Percentiles rank a stretch among this genome's conserved stretches.
Evolutionary conservation across 2,113 vertebrate species (phyloP).

Genomic region (Entelurus aequoreus): DNA sequence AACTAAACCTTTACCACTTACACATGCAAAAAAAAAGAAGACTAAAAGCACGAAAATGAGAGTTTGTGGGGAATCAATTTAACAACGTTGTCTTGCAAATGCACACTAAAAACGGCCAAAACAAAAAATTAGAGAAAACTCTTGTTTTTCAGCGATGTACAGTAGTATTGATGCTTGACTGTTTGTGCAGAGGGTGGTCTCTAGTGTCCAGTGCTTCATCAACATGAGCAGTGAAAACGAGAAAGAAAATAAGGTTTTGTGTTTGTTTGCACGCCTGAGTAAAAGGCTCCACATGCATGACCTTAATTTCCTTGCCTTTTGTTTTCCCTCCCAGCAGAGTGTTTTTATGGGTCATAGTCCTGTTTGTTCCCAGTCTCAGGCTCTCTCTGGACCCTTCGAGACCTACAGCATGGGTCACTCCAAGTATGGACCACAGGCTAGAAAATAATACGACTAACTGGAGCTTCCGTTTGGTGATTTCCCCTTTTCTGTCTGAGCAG

Average conservation of each 20-base stretch:
- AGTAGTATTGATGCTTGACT: no score
- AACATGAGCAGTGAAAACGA: neutral
- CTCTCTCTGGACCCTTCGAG: slow-evolving; percentile 30
- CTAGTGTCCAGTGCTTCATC: neutral
- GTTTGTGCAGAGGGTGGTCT: neutral
- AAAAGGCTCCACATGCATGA: slow-evolving; percentile 15
- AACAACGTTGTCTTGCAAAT: no score
- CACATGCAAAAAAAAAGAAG: no score
- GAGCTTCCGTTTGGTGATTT: slow-evolving; percentile 37
- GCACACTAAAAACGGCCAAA: no score
- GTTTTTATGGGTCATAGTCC: slow-evolving; percentile 10
- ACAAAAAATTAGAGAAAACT: no score
- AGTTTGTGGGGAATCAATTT: no score
- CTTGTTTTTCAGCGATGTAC: no score
- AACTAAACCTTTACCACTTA: no score
- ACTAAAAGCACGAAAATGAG: no score
- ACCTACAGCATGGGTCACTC: slow-evolving; percentile 31
- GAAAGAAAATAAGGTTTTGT: slow-evolving; percentile 2
- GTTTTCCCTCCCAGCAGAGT: neutral
- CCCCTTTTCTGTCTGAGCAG: slow-evolving; percentile 15
- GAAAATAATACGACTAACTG: slow-evolving; percentile 16
- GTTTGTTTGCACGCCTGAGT: slow-evolving; percentile 27
- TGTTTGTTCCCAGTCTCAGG: slow-evolving; percentile 38
- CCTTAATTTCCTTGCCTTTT: slow-evolving; percentile 42
- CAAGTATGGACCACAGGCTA: slow-evolving; percentile 8